phyloP scores from a whole-genome alignment of 2,888 invertebrate species.

The Acanthosepion lycidas region DNA sequence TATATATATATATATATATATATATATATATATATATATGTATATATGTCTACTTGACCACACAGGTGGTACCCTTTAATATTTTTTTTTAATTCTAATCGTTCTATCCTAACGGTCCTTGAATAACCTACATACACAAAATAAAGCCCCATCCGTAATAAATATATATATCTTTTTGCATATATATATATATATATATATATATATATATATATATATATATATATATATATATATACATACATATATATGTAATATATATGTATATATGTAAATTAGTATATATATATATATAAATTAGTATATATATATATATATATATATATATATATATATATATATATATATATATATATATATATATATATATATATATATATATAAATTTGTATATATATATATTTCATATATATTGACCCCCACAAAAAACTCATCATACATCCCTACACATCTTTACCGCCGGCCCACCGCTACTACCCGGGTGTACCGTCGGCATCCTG shows the following conservation, averaged over 20 bases:
- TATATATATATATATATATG: background rate
- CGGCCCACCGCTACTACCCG: slow-evolving; percentile 33
- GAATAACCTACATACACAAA: background rate
- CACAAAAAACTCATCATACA: background rate
- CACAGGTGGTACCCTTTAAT: background rate
- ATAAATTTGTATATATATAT: too few relatives aligned
- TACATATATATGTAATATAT: too few relatives aligned
- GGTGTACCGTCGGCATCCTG: slow-evolving; percentile 14
- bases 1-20: background rate
- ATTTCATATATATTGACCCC: background rate
- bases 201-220: too few relatives aligned
- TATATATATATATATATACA: too few relatives aligned
- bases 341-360: too few relatives aligned
- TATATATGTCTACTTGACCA: background rate
- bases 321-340: too few relatives aligned
- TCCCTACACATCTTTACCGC: slow-evolving; percentile 8
- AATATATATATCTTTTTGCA: background rate
- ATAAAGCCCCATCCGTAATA: background rate
- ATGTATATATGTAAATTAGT: too few relatives aligned
- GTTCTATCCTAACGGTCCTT: background rate
- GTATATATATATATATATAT: too few relatives aligned
- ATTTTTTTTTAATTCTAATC: background rate
- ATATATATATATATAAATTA: too few relatives aligned
- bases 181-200: too few relatives aligned
- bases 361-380: background rate